A percentile compares a stretch with the other conserved stretches of the same genome.
phyloP scores from a whole-genome alignment of 1,140 invertebrate genomes.

The silkworm (Bombyx mori) region DNA sequence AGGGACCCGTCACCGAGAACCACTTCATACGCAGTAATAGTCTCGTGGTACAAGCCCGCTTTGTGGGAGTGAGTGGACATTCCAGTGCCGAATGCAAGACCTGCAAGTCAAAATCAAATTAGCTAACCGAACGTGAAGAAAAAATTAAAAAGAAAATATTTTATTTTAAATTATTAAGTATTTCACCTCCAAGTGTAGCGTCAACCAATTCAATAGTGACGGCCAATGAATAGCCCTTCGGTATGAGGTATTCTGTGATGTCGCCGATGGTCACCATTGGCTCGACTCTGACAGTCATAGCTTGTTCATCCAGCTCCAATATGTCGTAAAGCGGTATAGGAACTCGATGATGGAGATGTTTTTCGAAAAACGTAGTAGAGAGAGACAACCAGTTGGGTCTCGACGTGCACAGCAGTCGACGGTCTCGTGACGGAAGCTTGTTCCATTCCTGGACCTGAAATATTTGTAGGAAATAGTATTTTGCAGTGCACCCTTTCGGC shows the following conservation, averaged over 20 bases:
- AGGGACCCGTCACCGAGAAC: conserved; percentile 81
- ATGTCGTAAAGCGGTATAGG: conserved; percentile 78
- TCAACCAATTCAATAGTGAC: conserved; percentile 87
- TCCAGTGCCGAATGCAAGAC: conserved; percentile 86
- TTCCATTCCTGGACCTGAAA: conserved; percentile 73
- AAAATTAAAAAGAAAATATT: not conserved
- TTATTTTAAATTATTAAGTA: not conserved
- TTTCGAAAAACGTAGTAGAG: conserved; percentile 77
- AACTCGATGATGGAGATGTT: conserved; percentile 75
- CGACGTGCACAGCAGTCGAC: conserved; percentile 75
- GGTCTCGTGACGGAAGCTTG: conserved; percentile 59
- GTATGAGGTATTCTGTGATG: conserved; percentile 79
- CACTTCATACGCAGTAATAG: conserved; percentile 82
- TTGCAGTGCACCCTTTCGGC: too few species aligned
- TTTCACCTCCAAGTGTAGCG: conserved; percentile 78
- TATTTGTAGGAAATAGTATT: too few species aligned
- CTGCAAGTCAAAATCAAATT: conserved; percentile 55
- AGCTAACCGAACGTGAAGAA: not conserved
- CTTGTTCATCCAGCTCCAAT: conserved; percentile 76
- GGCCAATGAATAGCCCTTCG: conserved; percentile 83
- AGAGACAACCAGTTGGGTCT: conserved; percentile 79
- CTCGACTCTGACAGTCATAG: conserved; percentile 80
- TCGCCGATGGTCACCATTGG: conserved; percentile 88
- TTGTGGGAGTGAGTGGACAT: conserved; percentile 87
- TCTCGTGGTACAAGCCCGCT: conserved; percentile 86